phyloP scores from a whole-genome alignment of 2,113 vertebrate species.

The Synodontis membranacea region DNA sequence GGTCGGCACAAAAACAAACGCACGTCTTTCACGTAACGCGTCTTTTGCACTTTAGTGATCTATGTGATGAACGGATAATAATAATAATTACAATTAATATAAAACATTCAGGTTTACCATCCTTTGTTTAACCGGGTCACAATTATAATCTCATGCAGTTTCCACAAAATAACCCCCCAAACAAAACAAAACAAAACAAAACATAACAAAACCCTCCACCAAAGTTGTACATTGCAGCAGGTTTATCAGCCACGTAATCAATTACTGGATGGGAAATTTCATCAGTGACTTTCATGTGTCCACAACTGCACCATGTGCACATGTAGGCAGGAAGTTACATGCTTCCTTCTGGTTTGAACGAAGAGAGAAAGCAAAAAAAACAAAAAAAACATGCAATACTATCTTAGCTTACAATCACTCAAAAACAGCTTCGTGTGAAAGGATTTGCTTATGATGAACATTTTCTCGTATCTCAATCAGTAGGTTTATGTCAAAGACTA shows the following conservation, averaged over 20 bases:
- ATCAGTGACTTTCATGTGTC: not conserved
- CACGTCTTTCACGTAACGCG: not conserved
- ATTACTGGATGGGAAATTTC: not conserved
- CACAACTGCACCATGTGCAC: not conserved
- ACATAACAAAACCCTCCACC: too few species aligned
- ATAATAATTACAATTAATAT: not conserved
- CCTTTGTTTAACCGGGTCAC: not conserved
- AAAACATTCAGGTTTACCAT: not conserved
- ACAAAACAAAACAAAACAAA: too few species aligned
- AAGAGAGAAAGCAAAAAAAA: not conserved
- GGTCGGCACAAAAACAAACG: not conserved
- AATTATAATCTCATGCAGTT: not conserved
- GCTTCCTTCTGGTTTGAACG: conserved; percentile 31
- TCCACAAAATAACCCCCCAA: too few species aligned
- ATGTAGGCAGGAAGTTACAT: conserved; percentile 29
- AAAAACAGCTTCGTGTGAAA: conserved; percentile 7
- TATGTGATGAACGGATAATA: not conserved
- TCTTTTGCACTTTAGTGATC: not conserved
- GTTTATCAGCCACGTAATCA: not conserved
- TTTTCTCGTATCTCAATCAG: not conserved
- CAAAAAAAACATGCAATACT: not conserved
- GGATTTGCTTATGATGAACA: not conserved
- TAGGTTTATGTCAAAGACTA: not conserved
- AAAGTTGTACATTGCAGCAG: not conserved
- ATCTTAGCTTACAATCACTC: not conserved